phyloP scores from a whole-genome alignment of 2,888 invertebrate species.

The Ligdia adustata region DNA sequence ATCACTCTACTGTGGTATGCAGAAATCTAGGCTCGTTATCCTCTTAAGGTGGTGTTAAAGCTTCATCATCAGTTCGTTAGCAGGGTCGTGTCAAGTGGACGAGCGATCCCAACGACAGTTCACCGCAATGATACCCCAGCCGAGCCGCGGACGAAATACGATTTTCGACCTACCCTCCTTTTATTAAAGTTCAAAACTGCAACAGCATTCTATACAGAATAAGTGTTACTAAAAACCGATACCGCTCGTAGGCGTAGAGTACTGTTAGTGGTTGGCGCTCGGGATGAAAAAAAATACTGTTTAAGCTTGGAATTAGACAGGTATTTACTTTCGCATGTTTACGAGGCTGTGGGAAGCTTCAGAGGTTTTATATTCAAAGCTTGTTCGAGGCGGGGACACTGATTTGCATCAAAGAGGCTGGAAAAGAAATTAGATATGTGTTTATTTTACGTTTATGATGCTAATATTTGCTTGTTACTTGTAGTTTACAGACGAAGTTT shows the following conservation, averaged over 20 bases:
- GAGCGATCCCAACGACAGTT: slow-evolving; percentile 39
- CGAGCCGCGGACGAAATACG: slow-evolving; percentile 14
- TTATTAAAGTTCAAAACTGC: slow-evolving; percentile 26
- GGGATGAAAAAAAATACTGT: slow-evolving; percentile 52
- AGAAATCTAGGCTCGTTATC: slow-evolving; percentile 40
- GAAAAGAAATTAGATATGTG: slow-evolving; percentile 25
- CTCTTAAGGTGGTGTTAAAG: slow-evolving; percentile 48
- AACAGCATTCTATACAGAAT: neutral
- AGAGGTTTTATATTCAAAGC: slow-evolving; percentile 32
- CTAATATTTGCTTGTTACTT: slow-evolving; percentile 26
- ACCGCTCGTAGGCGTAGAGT: slow-evolving; percentile 57
- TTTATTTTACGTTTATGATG: slow-evolving; percentile 13
- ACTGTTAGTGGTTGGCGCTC: slow-evolving; percentile 58
- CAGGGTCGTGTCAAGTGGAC: slow-evolving; percentile 59
- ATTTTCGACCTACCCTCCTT: slow-evolving; percentile 29
- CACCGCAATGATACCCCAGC: slow-evolving; percentile 32
- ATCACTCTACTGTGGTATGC: slow-evolving; percentile 24
- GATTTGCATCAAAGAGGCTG: slow-evolving; percentile 29
- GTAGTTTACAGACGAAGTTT: slow-evolving; percentile 28
- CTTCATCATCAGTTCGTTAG: slow-evolving; percentile 63
- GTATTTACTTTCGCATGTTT: slow-evolving; percentile 53
- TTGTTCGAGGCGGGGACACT: slow-evolving; percentile 32
- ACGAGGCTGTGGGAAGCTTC: slow-evolving; percentile 50
- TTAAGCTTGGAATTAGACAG: slow-evolving; percentile 56
- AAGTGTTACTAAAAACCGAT: slow-evolving; percentile 40